Base-by-base conservation (phyloP, 2,113 vertebrate genomes). In the Atrichornis clamosus region DNA sequence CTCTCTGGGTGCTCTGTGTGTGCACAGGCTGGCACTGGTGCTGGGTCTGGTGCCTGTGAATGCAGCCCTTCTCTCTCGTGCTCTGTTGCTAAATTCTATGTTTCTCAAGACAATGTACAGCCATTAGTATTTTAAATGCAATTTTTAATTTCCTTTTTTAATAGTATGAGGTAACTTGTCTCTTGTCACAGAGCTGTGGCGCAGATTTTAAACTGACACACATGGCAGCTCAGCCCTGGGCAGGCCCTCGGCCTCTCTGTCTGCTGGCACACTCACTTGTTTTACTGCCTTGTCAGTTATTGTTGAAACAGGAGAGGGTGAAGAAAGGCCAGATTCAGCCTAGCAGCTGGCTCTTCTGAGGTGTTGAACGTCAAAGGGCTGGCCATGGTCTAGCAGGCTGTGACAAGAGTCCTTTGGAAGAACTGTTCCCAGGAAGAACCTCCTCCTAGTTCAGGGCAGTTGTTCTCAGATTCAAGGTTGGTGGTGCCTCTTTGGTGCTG, bases 181-280 rank as follows among this genome's bases (percentile, higher is more conserved):
- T 24, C 6, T 58, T 63, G 20, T 37, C 20, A 5, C 6, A 13
- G 56, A 70, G 33, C 81, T 26, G 39, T 47, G 78, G 37, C 53
- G 78, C 80, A 84, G 35, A 52, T 82, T 52, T n/a, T 46, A 35
- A 56, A 23, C 50, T 64, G 55, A 46, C 27, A 23, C 6, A 2
- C 0, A 1, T 1, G 3, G 44, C 72, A n/a, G 56, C 65, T 47
- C 52, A 30, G 42, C 42, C 60, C 47, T 21, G 10, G 6, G 53
- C 41, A 44, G 37, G 14, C 39, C 26, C 28, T 59, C 3, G 7
- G 3, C n/a, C 15, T 21, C 11, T 12, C 59, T 3, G 1, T 24
- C 26, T 72, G 56, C 58, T 0, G 3, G 37, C 67, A 10, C 1
- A 0, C 47, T 63, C 2, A 0, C 18, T 50, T 15, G 7, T 82